Percentiles rank a stretch among this genome's conserved stretches.
Conservation (phyloP, 2,888 invertebrate genomes). For the Pyrochroa serraticornis region DNA sequence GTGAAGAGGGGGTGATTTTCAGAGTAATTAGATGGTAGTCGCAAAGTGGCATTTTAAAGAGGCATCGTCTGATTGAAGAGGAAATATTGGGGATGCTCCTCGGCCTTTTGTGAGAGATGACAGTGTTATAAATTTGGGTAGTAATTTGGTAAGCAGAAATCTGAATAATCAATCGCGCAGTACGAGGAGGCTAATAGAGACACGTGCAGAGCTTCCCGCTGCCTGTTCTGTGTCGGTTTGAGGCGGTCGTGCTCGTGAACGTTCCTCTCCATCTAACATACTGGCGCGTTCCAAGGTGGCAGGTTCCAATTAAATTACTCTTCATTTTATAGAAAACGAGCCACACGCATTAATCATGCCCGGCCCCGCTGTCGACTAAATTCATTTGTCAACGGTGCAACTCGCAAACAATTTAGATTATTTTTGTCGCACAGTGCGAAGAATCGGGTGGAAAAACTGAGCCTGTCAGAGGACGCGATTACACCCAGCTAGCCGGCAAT, state of each 20-base stretch:
- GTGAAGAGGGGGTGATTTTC: no score
- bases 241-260: conserved; percentile 11
- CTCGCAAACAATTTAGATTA: conserved; percentile 48
- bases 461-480: conserved; percentile 32
- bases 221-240: conserved; percentile 3
- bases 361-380: conserved; percentile 41
- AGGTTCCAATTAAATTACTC: conserved; percentile 45
- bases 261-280: conserved; percentile 31
- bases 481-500: conserved; percentile 25
- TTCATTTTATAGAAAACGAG: conserved; percentile 45
- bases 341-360: conserved; percentile 42
- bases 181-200: conserved; percentile 26
- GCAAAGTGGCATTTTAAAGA: no score
- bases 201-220: conserved; percentile 24
- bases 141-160: conserved; percentile 29
- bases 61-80: no score
- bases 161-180: conserved; percentile 30
- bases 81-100: no score
- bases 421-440: conserved; percentile 42
- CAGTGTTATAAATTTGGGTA: conserved; percentile 24
- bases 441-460: conserved; percentile 42
- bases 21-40: no score
- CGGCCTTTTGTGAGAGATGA: conserved; percentile 2
- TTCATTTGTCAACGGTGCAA: conserved; percentile 47
- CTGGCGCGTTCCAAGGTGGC: conserved; percentile 40